phyloP scores from a whole-genome alignment of 2,888 invertebrate species.

The Chromoteleia sp. region DNA sequence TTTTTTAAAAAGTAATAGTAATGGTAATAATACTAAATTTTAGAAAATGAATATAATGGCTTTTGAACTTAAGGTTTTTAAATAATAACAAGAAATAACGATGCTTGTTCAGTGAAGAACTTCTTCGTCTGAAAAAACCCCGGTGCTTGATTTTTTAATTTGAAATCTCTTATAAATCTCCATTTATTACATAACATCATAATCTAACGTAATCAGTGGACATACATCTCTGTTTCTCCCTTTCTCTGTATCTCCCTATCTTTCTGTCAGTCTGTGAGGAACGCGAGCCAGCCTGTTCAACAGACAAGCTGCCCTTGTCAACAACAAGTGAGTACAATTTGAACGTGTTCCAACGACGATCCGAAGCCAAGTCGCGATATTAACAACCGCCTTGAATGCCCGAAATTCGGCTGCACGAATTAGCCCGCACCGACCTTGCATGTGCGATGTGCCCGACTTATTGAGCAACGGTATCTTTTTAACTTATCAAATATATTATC shows the following conservation, averaged over 20 bases:
- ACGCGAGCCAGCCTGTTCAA: constrained; percentile 27
- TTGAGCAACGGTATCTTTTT: constrained; percentile 23
- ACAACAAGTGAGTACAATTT: constrained; percentile 57
- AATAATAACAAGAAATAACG: not conserved
- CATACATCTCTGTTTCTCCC: constrained; percentile 22
- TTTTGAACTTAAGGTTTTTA: no score
- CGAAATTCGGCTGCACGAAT: constrained; percentile 57
- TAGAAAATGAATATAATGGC: no score
- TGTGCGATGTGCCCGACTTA: constrained; percentile 32
- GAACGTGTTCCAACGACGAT: constrained; percentile 50
- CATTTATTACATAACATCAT: constrained; percentile 12
- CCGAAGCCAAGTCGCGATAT: constrained; percentile 50
- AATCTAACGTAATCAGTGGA: constrained; percentile 17
- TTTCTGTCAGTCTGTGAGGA: constrained; percentile 33
- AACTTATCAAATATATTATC: not conserved
- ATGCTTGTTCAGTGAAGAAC: not conserved
- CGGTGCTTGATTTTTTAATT: constrained; percentile 6
- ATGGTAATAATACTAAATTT: no score
- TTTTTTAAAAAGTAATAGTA: no score
- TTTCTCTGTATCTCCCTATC: constrained; percentile 16
- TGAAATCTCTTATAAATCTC: constrained; percentile 14
- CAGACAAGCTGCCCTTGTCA: constrained; percentile 40
- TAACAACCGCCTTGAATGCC: constrained; percentile 57
- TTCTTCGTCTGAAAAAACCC: constrained; percentile 1
- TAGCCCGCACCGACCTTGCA: constrained; percentile 51